Conservation (phyloP, 2,113 vertebrate genomes). For the Nanorana parkeri region DNA sequence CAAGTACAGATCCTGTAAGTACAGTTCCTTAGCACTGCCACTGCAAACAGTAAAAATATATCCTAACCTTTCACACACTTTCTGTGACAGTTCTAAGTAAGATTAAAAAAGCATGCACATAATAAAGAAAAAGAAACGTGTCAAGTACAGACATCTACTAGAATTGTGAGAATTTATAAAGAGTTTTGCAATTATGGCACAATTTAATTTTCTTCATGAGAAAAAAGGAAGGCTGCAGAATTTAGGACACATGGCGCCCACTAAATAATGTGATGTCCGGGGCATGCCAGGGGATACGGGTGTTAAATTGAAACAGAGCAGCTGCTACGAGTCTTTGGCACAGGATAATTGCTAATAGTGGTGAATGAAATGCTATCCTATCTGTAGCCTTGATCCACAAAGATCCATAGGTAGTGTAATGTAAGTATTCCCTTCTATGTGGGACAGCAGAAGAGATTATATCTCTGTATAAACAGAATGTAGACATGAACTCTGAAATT, state of each 20-base stretch:
- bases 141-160: too few relatives aligned
- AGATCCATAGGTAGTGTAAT: constrained; percentile 28
- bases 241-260: background rate
- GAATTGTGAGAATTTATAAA: too few relatives aligned
- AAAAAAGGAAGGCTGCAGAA: background rate
- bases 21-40: too few relatives aligned
- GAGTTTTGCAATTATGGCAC: too few relatives aligned
- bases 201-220: too few relatives aligned
- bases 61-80: too few relatives aligned
- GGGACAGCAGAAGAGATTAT: constrained; percentile 31
- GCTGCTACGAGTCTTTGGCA: background rate
- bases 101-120: too few relatives aligned
- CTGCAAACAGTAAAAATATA: too few relatives aligned
- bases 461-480: constrained; percentile 45
- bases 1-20: too few relatives aligned
- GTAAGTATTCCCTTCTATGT: constrained; percentile 29
- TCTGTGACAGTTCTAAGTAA: too few relatives aligned
- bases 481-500: constrained; percentile 39
- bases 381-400: constrained; percentile 29
- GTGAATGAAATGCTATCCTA: constrained; percentile 18
- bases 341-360: constrained; percentile 6
- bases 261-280: background rate
- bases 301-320: constrained; percentile 6
- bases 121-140: too few relatives aligned
- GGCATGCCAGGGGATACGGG: background rate